A percentile compares a stretch with the other conserved stretches of the same genome.
Evolutionary conservation across 2,888 invertebrate genomes (phyloP).

Genomic region (Tetranychus piercei): DNA sequence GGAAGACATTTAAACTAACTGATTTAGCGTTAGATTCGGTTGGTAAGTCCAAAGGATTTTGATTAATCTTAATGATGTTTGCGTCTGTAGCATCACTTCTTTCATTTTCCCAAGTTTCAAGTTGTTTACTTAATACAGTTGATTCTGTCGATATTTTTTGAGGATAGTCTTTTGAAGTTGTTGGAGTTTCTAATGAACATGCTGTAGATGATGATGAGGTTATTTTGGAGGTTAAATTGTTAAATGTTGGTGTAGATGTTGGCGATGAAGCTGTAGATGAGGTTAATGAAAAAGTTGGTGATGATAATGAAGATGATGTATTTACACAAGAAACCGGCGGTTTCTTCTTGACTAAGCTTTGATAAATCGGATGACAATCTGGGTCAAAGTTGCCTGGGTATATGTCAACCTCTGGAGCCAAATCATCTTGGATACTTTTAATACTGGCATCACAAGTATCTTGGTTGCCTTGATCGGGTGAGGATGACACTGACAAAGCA

Average conservation of each 20-base stretch:
- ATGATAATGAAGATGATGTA: background rate
- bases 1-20: background rate
- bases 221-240: background rate
- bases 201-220: background rate
- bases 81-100: background rate
- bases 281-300: background rate
- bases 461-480: background rate
- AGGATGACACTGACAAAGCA: background rate
- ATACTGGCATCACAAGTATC: background rate
- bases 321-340: background rate
- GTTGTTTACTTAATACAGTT: background rate
- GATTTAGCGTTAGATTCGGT: background rate
- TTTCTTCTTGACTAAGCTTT: background rate
- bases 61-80: background rate
- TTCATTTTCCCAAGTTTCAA: background rate
- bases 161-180: background rate
- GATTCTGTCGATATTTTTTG: background rate
- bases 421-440: background rate
- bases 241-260: background rate
- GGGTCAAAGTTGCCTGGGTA: background rate
- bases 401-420: background rate
- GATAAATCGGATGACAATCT: background rate
- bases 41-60: background rate
- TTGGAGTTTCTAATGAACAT: background rate
- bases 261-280: background rate